Conservation (phyloP, 2,113 vertebrate genomes). For the Heterotis niloticus region DNA sequence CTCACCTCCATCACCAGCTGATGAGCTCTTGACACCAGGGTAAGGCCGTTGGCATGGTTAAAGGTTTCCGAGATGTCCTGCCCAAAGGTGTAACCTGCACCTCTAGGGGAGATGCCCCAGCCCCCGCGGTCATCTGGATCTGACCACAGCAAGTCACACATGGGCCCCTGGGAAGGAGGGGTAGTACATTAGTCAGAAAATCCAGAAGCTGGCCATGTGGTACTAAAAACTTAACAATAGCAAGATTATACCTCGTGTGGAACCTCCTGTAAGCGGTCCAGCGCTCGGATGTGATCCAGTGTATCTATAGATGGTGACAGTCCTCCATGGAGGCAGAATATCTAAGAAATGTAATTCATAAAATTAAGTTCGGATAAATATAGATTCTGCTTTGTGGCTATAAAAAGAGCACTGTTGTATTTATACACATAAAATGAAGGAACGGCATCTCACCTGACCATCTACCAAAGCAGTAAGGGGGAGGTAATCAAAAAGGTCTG, state of each 20-base stretch:
- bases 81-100: conserved; percentile 82
- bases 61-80: conserved; percentile 99
- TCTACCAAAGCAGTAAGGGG: conserved; percentile 95
- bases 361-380: background rate
- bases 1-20: conserved; percentile 97
- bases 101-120: conserved; percentile 69
- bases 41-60: conserved; percentile 96
- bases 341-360: conserved; percentile 59
- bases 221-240: background rate
- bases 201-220: background rate
- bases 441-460: conserved; percentile 77
- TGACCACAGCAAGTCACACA: conserved; percentile 93
- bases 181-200: background rate
- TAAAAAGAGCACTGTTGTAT: background rate
- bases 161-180: conserved; percentile 76
- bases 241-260: conserved; percentile 82
- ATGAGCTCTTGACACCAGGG: conserved; percentile 94
- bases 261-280: conserved; percentile 97
- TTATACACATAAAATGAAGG: background rate
- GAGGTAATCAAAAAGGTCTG: conserved; percentile 75
- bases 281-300: conserved; percentile 95
- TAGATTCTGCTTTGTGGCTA: background rate
- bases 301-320: conserved; percentile 97
- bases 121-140: conserved; percentile 69
- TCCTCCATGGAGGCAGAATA: conserved; percentile 96